Base-by-base conservation (phyloP, 2,113 vertebrate genomes). In the Poeciliopsis occidentalis region DNA sequence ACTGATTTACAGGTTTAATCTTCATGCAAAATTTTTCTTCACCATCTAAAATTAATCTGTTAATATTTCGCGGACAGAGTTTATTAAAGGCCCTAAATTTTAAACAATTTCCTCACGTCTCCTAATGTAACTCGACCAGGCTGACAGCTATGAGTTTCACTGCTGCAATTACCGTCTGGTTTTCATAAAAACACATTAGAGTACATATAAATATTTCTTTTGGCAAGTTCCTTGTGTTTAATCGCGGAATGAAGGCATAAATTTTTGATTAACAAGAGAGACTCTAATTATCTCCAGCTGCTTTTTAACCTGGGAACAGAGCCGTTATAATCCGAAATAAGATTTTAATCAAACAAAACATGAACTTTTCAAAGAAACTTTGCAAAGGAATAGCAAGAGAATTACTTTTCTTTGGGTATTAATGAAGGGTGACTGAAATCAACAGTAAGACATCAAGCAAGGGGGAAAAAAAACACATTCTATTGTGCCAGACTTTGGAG, bases 1-100 rank as follows among this genome's bases (percentile, higher is more conserved):
- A 44, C 60, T 80, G 84, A 91, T 85, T 89, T 85, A 89, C 69
- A 82, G 85, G 63, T 84, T 81, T 90, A 75, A 86, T 84, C 87
- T 81, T 60, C 34, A 81, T 74, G 68, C 2, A 72, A 67, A 67
- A 87, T 86, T 81, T 84, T 32, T 82, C 81, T 73, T 79, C 57
- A 79, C 34, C 68, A 75, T 82, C 68, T 80, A 73, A 79, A 87
- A 84, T 81, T 83, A 73, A 31, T 81, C 76, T 69, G 80, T 77
- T 85, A 89, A 87, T 89, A 88, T 82, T 81, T 87, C 69, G 81
- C 69, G 81, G 87, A 71, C 67, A 60, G 61, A 60, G 41, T 87
- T 82, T 85, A 88, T 89, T 86, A 88, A 85, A 26, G 67, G 81
- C 77, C 72, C 76, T 89, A 84, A 88, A 85, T 84, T 57, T 60